Evolutionary conservation across 1,140 invertebrate species (phyloP).

Genomic region (Eriosoma lanigerum): DNA sequence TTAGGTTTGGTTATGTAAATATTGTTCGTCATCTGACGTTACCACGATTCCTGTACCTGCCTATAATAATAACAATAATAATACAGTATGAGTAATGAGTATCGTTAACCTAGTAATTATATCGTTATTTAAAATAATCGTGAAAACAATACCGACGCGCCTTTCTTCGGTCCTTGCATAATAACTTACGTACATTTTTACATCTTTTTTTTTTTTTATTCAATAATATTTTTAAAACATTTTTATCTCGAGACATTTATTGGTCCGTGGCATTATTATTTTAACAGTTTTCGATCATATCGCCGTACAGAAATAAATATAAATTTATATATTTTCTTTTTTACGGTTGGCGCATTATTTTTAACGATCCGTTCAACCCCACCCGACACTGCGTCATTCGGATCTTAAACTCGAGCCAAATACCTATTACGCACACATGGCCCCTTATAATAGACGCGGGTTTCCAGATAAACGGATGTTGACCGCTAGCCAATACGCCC

Average conservation of each 20-base stretch:
- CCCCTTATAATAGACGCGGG: slow-evolving; percentile 11
- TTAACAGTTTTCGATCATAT: slow-evolving; percentile 42
- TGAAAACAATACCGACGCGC: neutral
- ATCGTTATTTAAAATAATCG: neutral
- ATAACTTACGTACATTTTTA: neutral
- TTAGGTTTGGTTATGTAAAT: too few species aligned
- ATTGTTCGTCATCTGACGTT: too few species aligned
- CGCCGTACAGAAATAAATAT: slow-evolving; percentile 29
- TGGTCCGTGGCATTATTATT: slow-evolving; percentile 15
- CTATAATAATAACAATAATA: too few species aligned
- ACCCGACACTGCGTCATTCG: neutral
- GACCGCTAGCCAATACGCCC: slow-evolving; percentile 36
- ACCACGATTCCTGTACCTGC: too few species aligned
- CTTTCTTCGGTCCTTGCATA: neutral
- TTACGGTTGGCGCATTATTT: slow-evolving; percentile 41
- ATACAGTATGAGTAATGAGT: too few species aligned
- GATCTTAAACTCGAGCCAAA: slow-evolving; percentile 38
- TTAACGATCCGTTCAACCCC: slow-evolving; percentile 42
- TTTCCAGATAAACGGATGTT: slow-evolving; percentile 45
- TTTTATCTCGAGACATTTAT: slow-evolving; percentile 14
- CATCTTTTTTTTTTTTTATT: slow-evolving; percentile 22
- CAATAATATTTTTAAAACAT: slow-evolving; percentile 10
- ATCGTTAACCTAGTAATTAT: too few species aligned
- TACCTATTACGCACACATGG: slow-evolving; percentile 46
- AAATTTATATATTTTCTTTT: slow-evolving; percentile 5